phyloP scores from a whole-genome alignment of 1,140 invertebrate genomes.

The Cyclargus thomasi region DNA sequence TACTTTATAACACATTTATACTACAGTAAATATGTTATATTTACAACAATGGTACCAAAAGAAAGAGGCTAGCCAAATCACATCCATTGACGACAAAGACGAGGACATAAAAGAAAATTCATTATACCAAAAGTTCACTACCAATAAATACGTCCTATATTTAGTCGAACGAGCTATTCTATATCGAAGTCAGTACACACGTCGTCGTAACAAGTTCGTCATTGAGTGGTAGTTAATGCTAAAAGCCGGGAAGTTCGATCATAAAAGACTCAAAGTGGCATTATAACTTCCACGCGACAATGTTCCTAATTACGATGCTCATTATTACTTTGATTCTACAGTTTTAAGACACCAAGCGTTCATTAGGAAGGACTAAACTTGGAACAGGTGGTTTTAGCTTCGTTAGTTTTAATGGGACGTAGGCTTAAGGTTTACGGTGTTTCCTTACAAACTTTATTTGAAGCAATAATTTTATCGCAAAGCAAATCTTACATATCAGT shows the following conservation, averaged over 20 bases:
- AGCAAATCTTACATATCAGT: not conserved
- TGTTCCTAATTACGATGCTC: constrained; percentile 11
- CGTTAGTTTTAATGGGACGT: not conserved
- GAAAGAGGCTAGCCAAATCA: too few relatives aligned
- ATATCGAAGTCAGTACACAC: constrained; percentile 2
- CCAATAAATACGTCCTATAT: not conserved
- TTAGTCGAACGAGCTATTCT: not conserved
- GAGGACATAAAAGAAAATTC: not conserved
- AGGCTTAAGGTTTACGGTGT: not conserved
- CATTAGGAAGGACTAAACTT: not conserved
- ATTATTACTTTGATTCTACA: constrained; percentile 5
- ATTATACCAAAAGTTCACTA: not conserved
- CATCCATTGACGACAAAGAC: too few relatives aligned
- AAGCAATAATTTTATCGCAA: not conserved
- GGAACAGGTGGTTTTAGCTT: not conserved
- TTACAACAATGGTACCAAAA: too few relatives aligned
- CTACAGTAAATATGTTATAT: not conserved
- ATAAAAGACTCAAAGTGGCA: constrained; percentile 14
- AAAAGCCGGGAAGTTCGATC: constrained; percentile 10
- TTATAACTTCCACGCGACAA: constrained; percentile 10
- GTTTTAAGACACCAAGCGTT: not conserved
- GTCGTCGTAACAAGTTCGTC: constrained; percentile 4
- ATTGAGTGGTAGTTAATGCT: constrained; percentile 10
- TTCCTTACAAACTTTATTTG: not conserved
- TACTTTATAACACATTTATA: too few relatives aligned